Evolutionary conservation across 2,797 vertebrate species (phyloP).

Genomic region (Pseudotriccus pelzelni): DNA sequence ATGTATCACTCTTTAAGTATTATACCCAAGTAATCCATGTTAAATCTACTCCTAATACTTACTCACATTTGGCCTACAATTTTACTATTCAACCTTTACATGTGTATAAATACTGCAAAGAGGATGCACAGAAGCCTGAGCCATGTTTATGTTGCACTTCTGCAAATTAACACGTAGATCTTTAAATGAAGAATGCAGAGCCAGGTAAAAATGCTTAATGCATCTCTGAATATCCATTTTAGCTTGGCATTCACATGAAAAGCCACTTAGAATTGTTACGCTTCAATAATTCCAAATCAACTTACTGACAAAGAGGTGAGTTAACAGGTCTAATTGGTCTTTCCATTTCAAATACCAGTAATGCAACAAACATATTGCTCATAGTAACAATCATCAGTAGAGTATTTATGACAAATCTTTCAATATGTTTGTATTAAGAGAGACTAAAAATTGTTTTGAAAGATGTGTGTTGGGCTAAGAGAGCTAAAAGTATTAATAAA

Average conservation of each 20-base stretch:
- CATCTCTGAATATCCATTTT: slow-evolving; percentile 65
- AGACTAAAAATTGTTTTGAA: slow-evolving; percentile 21
- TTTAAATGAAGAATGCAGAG: slow-evolving; percentile 28
- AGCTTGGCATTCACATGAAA: slow-evolving; percentile 55
- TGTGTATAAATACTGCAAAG: background rate
- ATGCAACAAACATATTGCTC: slow-evolving; percentile 56
- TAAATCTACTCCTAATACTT: background rate
- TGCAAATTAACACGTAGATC: slow-evolving; percentile 43
- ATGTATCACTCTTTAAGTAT: background rate
- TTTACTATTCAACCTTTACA: background rate
- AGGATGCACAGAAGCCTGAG: background rate
- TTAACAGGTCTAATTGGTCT: slow-evolving; percentile 66
- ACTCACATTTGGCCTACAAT: background rate
- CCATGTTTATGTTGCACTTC: slow-evolving; percentile 15
- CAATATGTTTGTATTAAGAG: slow-evolving; percentile 17
- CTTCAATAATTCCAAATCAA: slow-evolving; percentile 63
- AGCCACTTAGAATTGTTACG: slow-evolving; percentile 55
- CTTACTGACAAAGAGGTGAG: slow-evolving; percentile 63
- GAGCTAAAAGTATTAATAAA: background rate
- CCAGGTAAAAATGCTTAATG: slow-evolving; percentile 56
- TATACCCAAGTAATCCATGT: background rate
- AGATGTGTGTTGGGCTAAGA: background rate
- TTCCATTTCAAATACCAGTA: slow-evolving; percentile 57
- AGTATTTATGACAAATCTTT: slow-evolving; percentile 53
- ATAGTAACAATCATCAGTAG: slow-evolving; percentile 30